Evolutionary conservation across 2,797 vertebrate species (phyloP).

Genomic region (Microctenopoma stevenorrisi): DNA sequence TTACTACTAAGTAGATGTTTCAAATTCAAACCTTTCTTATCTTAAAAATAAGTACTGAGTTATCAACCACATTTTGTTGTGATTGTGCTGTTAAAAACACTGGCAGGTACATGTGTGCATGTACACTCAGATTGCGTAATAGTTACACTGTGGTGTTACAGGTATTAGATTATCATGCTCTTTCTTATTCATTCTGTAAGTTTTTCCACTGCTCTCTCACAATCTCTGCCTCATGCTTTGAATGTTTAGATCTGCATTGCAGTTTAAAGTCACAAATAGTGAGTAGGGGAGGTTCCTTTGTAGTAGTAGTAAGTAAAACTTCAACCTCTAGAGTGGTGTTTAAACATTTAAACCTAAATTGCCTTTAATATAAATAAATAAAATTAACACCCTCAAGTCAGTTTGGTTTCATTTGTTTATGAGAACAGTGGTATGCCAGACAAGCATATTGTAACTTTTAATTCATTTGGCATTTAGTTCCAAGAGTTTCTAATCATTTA

Average conservation of each 20-base stretch:
- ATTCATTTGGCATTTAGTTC: not conserved
- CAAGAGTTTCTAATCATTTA: not conserved
- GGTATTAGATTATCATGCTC: slow-evolving; percentile 1
- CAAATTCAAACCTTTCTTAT: not conserved
- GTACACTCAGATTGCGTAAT: not conserved
- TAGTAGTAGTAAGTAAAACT: slow-evolving; percentile 31
- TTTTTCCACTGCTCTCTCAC: slow-evolving; percentile 19
- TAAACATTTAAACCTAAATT: slow-evolving; percentile 4
- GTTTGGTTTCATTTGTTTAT: slow-evolving; percentile 1
- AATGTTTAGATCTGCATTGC: slow-evolving; percentile 59
- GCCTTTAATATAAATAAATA: not conserved
- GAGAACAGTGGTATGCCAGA: not conserved
- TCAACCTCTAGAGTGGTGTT: slow-evolving; percentile 1
- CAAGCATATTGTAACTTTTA: not conserved
- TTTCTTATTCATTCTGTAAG: slow-evolving; percentile 13
- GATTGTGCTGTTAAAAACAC: not conserved
- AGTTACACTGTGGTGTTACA: slow-evolving; percentile 5
- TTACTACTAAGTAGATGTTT: not conserved
- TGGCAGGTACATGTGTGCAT: not conserved
- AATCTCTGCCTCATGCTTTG: slow-evolving; percentile 32
- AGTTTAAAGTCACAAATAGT: slow-evolving; percentile 48
- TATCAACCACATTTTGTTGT: not conserved
- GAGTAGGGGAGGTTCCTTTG: slow-evolving; percentile 14
- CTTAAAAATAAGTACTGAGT: not conserved
- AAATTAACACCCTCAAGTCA: not conserved